Percentiles rank a stretch among this genome's conserved stretches.
These are phyloP conservation scores for roundworm (Caenorhabditis elegans) DNA, from an alignment of 1,140 invertebrate genomes.

Conservation along the genomic window DNA sequence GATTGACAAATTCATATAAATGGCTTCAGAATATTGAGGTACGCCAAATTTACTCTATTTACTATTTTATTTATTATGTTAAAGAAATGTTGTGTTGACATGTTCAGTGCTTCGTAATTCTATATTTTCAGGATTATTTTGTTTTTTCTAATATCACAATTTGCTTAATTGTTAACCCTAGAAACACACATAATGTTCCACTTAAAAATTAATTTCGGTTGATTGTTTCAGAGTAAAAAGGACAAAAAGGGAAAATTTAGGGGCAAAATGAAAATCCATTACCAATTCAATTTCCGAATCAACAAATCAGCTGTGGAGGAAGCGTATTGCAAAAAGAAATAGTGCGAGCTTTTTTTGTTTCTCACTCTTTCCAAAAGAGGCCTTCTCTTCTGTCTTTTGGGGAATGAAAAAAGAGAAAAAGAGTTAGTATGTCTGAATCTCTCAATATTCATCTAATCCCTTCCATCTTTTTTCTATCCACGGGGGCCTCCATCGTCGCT, in stretches of 20 bases:
- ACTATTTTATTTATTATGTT: neutral
- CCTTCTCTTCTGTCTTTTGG: slow-evolving; percentile 6
- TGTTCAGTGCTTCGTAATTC: neutral
- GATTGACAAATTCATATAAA: slow-evolving; percentile 23
- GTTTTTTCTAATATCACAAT: too few species aligned
- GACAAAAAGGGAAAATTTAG: neutral
- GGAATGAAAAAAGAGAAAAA: neutral
- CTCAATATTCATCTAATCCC: neutral
- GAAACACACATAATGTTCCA: too few species aligned
- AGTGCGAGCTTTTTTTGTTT: neutral
- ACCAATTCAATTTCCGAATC: neutral
- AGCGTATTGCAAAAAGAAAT: neutral
- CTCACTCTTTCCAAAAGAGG: neutral
- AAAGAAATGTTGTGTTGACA: neutral
- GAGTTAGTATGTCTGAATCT: slow-evolving; percentile 20
- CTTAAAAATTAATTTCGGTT: neutral
- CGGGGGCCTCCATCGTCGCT: neutral
- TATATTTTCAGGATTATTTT: neutral
- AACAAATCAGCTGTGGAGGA: neutral
- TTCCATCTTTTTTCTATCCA: slow-evolving; percentile 16
- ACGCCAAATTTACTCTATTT: neutral
- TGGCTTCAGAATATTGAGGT: slow-evolving; percentile 36
- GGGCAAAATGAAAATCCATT: neutral
- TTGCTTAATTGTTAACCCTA: too few species aligned
- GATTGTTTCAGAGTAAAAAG: neutral